These are phyloP conservation scores for Darevskia mixta DNA, from an alignment of 2,797 vertebrate genomes.

Conservation along the genomic window DNA sequence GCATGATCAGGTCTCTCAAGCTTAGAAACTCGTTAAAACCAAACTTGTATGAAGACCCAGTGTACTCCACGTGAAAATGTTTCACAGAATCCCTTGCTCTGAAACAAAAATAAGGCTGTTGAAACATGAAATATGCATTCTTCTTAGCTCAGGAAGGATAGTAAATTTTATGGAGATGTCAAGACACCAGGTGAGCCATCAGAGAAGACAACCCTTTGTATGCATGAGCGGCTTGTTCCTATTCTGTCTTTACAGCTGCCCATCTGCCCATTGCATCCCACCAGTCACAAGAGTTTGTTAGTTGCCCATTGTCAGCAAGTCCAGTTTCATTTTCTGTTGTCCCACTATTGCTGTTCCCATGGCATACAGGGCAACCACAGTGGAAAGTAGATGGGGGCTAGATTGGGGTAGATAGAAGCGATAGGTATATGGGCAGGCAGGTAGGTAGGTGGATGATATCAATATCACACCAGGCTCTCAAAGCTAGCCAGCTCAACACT, in stretches of 20 bases:
- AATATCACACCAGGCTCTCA: too few species aligned
- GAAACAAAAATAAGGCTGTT: conserved; percentile 41
- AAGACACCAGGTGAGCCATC: not conserved
- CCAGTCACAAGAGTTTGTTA: not conserved
- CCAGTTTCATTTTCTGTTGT: not conserved
- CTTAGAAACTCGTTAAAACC: conserved; percentile 91
- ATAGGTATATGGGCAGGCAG: too few species aligned
- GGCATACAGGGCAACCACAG: not conserved
- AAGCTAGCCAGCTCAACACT: too few species aligned
- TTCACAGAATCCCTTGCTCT: conserved; percentile 97
- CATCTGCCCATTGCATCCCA: not conserved
- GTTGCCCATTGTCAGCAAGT: not conserved
- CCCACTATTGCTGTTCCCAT: not conserved
- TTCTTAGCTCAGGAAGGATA: not conserved
- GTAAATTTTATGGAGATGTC: not conserved
- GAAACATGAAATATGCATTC: not conserved
- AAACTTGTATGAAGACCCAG: conserved; percentile 84
- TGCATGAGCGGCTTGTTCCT: not conserved
- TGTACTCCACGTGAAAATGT: conserved; percentile 90
- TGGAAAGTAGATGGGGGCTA: too few species aligned
- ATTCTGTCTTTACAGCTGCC: not conserved
- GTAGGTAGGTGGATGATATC: too few species aligned
- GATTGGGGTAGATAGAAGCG: too few species aligned
- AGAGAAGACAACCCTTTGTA: not conserved
- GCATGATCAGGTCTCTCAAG: conserved; percentile 89